Evolutionary conservation across 2,888 invertebrate species (phyloP).

Genomic region (Psococerastis gibbosa): DNA sequence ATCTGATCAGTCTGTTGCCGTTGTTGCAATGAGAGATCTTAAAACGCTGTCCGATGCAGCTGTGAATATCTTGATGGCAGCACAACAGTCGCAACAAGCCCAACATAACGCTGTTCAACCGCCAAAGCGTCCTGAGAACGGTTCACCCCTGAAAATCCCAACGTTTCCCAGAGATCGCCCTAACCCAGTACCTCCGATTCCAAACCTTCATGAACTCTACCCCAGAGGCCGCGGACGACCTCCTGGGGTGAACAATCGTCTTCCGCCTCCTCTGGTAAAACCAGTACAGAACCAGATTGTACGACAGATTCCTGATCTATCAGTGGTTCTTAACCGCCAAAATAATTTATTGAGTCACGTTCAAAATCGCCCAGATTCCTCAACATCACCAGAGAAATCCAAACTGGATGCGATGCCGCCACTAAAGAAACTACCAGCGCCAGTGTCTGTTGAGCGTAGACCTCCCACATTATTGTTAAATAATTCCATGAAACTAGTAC

Average conservation of each 20-base stretch:
- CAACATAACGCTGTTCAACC: background rate
- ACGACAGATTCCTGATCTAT: slow-evolving; percentile 43
- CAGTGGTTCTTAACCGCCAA: slow-evolving; percentile 35
- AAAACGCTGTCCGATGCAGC: slow-evolving; percentile 30
- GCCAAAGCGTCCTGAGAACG: slow-evolving; percentile 1
- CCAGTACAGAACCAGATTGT: slow-evolving; percentile 35
- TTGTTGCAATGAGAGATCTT: slow-evolving; percentile 29
- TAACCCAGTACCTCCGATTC: slow-evolving; percentile 19
- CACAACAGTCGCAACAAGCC: slow-evolving; percentile 13
- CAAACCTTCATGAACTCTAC: slow-evolving; percentile 29
- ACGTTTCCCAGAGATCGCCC: slow-evolving; percentile 14
- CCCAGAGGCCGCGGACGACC: slow-evolving; percentile 23
- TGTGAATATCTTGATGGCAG: slow-evolving; percentile 21
- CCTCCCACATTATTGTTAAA: background rate
- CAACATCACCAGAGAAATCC: background rate
- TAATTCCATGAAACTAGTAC: background rate
- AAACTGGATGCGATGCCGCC: slow-evolving; percentile 5
- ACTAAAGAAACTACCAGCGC: background rate
- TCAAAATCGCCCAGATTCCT: background rate
- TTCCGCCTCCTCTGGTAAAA: slow-evolving; percentile 22
- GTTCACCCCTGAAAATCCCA: background rate
- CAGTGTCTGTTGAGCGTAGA: background rate
- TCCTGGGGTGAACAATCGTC: slow-evolving; percentile 20
- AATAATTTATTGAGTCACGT: slow-evolving; percentile 20
- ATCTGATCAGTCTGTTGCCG: slow-evolving; percentile 10